phyloP scores from a whole-genome alignment of 2,888 invertebrate genomes.

The Sympetrum striolatum region DNA sequence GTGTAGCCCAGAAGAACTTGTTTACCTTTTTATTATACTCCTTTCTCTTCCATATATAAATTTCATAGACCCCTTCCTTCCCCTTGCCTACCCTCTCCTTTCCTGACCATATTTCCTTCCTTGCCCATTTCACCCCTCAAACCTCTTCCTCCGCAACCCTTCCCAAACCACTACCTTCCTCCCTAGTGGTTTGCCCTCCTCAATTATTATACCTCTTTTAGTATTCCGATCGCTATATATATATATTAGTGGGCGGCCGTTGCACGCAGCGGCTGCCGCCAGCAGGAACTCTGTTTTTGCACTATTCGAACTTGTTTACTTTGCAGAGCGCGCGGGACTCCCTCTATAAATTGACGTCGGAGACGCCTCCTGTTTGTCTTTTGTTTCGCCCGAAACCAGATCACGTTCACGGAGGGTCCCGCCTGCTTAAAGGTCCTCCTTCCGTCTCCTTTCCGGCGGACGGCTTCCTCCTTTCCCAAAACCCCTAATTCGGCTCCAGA shows the following conservation, averaged over 20 bases:
- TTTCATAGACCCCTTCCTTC: neutral
- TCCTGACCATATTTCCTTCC: neutral
- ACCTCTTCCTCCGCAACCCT: neutral
- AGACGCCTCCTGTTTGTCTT: conserved; percentile 4
- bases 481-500: neutral
- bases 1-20: too few species aligned
- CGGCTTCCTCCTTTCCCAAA: neutral
- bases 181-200: neutral
- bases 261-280: neutral
- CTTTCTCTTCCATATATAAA: neutral
- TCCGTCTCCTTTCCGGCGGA: neutral
- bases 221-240: neutral
- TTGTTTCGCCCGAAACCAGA: neutral
- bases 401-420: neutral
- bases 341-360: neutral
- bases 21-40: too few species aligned
- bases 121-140: neutral
- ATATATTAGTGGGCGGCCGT: neutral
- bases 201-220: neutral
- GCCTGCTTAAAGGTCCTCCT: neutral
- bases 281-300: neutral
- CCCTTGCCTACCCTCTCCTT: neutral
- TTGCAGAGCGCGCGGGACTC: neutral
- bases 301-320: neutral
- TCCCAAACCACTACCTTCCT: neutral